These are phyloP conservation scores for Eilema griseolum DNA, from an alignment of 2,888 invertebrate genomes.

Conservation along the genomic window DNA sequence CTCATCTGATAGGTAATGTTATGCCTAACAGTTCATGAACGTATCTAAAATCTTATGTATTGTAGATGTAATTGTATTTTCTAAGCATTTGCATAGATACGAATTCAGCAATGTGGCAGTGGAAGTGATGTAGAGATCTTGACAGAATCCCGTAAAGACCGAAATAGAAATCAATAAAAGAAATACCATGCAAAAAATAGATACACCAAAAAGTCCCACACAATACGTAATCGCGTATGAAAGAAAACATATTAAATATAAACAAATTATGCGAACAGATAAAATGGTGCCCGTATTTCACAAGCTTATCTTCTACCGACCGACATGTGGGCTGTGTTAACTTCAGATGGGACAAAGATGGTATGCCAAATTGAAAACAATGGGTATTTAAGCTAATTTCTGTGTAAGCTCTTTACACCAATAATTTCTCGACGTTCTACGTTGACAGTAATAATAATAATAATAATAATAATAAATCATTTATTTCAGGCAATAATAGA, in stretches of 20 bases:
- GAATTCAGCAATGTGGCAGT: too few species aligned
- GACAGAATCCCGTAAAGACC: not conserved
- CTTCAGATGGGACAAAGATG: slow-evolving; percentile 44
- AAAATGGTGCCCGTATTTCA: slow-evolving; percentile 43
- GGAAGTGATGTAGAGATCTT: not conserved
- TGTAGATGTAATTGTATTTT: too few species aligned
- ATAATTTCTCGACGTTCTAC: slow-evolving; percentile 58
- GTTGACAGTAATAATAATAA: too few species aligned
- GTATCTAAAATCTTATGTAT: too few species aligned
- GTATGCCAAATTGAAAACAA: slow-evolving; percentile 42
- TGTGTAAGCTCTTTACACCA: slow-evolving; percentile 49
- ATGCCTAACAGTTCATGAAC: too few species aligned
- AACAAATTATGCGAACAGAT: slow-evolving; percentile 48
- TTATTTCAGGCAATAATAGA: too few species aligned
- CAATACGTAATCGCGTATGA: slow-evolving; percentile 22
- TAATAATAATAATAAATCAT: too few species aligned
- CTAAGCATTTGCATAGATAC: too few species aligned
- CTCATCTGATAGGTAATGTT: too few species aligned
- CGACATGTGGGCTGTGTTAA: slow-evolving; percentile 48
- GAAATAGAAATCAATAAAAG: not conserved
- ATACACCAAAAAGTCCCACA: not conserved
- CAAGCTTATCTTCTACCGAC: slow-evolving; percentile 50
- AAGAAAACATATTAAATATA: slow-evolving; percentile 44
- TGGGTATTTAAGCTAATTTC: slow-evolving; percentile 54
- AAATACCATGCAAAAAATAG: slow-evolving; percentile 25